Base-by-base conservation (phyloP, 2,888 invertebrate species). In the Arenicola marina region DNA sequence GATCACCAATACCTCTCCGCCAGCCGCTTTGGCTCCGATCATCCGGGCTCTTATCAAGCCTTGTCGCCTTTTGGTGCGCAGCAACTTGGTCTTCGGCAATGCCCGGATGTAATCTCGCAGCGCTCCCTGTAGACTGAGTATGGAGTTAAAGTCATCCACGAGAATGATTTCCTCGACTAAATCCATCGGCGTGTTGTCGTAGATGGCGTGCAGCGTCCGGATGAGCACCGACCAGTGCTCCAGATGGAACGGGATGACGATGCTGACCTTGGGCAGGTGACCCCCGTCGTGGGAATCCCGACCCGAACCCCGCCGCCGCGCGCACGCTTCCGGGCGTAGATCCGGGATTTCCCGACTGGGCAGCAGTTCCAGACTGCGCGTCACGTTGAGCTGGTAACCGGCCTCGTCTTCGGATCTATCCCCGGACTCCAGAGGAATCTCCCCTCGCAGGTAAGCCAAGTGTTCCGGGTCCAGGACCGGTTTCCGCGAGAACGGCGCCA, bases 1-100 rank as follows among this genome's bases (percentile, higher is more conserved):
- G 51, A 68, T 65, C 59, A 68, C 61, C 38, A 68, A 56, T 29
- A 66, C 72, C 7, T 69, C 66, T 29, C 70, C 74, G 4, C 54
- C 63, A 4, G 72, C 72, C 44, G 64, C 31, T 4, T 57, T 32
- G 7, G 71, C 69, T 0, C 74, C 74, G 1, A 65, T 66, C 60
- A 73, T 56, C 11, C 74, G 59, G 2, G 72, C 72, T 32, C 74
- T 38, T 26, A 74, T 73, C 34, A 74, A 59, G 2, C 74, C 74
- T 46, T 73, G 69, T n/a, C 73, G 43, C 57, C 67, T 62, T 54
- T 56, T 29, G 31, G 65, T 69, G 18, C 69, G 56, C 7, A 74
- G 31, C 44, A 74, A 45, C 24, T 62, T 61, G 21, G 70, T 65
- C 38, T 64, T 61, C 51, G 43, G 29, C 11, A 65, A 34, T 4